phyloP scores from a whole-genome alignment of 2,113 vertebrate genomes.

The Atrichornis clamosus region DNA sequence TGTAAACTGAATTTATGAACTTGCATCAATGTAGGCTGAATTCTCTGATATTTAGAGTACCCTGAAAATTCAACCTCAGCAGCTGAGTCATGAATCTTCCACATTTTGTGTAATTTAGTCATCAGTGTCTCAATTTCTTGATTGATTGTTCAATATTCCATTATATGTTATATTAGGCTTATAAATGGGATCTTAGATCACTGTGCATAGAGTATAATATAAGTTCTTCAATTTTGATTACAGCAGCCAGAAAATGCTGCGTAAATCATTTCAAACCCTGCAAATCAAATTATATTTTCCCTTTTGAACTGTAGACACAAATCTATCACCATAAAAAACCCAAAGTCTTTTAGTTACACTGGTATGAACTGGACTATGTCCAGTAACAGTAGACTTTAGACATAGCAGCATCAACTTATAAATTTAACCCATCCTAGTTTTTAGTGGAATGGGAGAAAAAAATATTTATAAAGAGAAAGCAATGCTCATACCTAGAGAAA shows the following conservation, averaged over 20 bases:
- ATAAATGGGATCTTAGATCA: slow-evolving; percentile 42
- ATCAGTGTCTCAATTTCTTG: slow-evolving; percentile 24
- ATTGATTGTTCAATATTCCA: slow-evolving; percentile 39
- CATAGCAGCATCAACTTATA: neutral
- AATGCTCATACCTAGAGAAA: neutral
- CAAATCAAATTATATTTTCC: slow-evolving; percentile 4
- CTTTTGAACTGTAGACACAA: slow-evolving; percentile 33
- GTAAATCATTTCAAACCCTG: slow-evolving; percentile 2
- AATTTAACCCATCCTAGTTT: neutral
- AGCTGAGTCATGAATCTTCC: slow-evolving; percentile 37
- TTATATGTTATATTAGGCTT: slow-evolving; percentile 27
- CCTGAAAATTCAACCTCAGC: neutral
- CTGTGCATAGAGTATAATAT: neutral
- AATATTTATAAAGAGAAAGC: neutral
- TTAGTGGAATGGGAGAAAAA: neutral
- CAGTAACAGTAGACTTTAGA: neutral
- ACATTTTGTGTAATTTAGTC: slow-evolving; percentile 46
- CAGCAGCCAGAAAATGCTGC: neutral
- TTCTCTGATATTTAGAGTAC: slow-evolving; percentile 35
- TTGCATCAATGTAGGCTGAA: neutral
- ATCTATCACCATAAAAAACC: neutral
- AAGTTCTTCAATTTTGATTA: slow-evolving; percentile 39
- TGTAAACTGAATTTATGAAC: slow-evolving; percentile 45
- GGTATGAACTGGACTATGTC: neutral
- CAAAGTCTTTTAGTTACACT: neutral